Conservation (phyloP, 2,113 vertebrate species). For the Talpa occidentalis region DNA sequence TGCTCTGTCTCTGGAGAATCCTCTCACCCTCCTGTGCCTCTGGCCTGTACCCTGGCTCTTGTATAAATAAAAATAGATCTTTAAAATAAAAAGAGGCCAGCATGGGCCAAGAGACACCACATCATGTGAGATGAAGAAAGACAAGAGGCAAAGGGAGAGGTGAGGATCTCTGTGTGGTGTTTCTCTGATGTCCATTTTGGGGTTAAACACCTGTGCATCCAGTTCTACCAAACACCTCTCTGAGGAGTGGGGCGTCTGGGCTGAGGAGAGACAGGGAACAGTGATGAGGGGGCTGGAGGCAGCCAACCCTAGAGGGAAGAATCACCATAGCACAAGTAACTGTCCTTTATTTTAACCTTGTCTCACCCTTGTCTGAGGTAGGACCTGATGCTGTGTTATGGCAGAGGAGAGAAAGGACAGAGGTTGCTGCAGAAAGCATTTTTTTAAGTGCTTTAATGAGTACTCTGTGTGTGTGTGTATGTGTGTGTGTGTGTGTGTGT, state of each 20-base stretch:
- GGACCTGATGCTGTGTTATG: too few relatives aligned
- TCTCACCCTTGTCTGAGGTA: not conserved
- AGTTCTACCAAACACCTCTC: not conserved
- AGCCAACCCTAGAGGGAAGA: not conserved
- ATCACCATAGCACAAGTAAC: too few relatives aligned
- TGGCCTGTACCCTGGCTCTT: too few relatives aligned
- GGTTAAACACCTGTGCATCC: rapidly evolving
- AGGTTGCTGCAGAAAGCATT: not conserved
- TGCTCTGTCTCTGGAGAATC: too few relatives aligned
- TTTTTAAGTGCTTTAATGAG: not conserved
- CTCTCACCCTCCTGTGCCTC: too few relatives aligned
- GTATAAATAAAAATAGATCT: too few relatives aligned
- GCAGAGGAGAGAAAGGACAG: too few relatives aligned
- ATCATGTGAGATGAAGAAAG: not conserved
- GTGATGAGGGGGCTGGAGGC: not conserved
- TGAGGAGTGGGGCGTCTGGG: not conserved
- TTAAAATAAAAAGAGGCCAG: not conserved
- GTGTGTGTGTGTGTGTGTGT: too few relatives aligned
- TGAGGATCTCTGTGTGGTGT: not conserved
- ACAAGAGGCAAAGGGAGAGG: not conserved
- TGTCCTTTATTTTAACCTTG: not conserved
- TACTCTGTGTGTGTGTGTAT: too few relatives aligned
- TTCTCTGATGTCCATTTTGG: not conserved
- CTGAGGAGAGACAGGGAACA: not conserved
- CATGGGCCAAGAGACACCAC: rapidly evolving